Conservation (phyloP, 2,797 vertebrate genomes). For the Saxicola maurus region DNA sequence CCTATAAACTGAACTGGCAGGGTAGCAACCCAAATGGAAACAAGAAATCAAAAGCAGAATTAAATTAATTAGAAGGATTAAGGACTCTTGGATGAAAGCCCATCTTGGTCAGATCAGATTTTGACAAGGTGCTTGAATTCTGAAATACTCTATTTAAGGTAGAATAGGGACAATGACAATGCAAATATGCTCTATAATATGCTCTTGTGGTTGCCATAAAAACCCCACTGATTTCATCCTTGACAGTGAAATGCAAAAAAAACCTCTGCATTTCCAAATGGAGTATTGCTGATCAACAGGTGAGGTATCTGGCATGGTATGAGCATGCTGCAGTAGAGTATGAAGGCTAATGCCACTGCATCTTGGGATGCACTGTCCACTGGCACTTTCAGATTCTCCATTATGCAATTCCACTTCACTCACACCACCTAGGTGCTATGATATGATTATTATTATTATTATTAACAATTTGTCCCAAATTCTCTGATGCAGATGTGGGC, state of each 20-base stretch:
- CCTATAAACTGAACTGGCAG: neutral
- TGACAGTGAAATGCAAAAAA: neutral
- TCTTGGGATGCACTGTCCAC: neutral
- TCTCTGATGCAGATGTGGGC: neutral
- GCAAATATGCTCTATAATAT: neutral
- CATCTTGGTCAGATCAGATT: neutral
- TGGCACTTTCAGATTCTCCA: neutral
- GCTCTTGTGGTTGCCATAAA: neutral
- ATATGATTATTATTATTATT: neutral
- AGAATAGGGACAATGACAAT: neutral
- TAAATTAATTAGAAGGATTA: neutral
- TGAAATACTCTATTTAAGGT: neutral
- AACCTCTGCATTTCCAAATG: neutral
- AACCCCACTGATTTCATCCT: neutral
- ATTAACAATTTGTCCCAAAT: neutral
- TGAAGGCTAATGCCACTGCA: neutral
- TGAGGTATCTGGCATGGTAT: neutral
- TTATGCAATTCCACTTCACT: neutral
- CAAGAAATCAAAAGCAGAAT: neutral
- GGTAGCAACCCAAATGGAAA: neutral
- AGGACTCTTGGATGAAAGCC: neutral
- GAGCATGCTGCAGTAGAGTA: accelerated
- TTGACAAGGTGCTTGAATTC: neutral
- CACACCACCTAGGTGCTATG: neutral
- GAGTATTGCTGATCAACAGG: neutral